These are phyloP conservation scores for Fundulus diaphanus DNA, from an alignment of 2,797 vertebrate genomes.

Conservation along the genomic window DNA sequence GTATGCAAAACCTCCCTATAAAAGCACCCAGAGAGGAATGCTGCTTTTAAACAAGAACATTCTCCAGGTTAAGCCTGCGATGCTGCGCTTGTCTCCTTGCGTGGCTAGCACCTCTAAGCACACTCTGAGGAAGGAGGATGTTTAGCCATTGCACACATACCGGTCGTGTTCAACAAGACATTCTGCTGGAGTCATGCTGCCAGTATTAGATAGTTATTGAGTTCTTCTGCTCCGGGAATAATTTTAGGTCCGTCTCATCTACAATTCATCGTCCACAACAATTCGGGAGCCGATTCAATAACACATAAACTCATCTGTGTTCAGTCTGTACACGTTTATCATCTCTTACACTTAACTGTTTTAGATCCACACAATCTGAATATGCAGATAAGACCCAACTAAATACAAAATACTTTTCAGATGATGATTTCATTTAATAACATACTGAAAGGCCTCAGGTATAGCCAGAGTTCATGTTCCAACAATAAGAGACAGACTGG, in stretches of 20 bases:
- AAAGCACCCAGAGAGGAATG: slow-evolving; percentile 77
- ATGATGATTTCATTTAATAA: background rate
- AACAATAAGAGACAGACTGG: too few relatives aligned
- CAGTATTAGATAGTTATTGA: slow-evolving; percentile 36
- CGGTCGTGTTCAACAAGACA: slow-evolving; percentile 56
- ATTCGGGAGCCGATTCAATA: slow-evolving; percentile 22
- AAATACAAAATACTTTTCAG: background rate
- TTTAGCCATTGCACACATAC: slow-evolving; percentile 78
- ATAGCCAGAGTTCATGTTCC: background rate
- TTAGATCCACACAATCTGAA: background rate
- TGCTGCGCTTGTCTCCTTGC: slow-evolving; percentile 50
- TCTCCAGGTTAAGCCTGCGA: slow-evolving; percentile 65
- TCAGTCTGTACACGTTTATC: background rate
- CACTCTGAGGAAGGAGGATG: slow-evolving; percentile 59
- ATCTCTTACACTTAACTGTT: background rate
- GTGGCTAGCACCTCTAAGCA: slow-evolving; percentile 41
- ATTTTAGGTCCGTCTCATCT: slow-evolving; percentile 52
- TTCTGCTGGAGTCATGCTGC: slow-evolving; percentile 55
- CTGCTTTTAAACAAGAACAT: slow-evolving; percentile 78
- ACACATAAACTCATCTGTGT: slow-evolving; percentile 5
- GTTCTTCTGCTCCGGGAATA: slow-evolving; percentile 34
- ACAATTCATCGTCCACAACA: slow-evolving; percentile 21
- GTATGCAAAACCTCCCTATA: slow-evolving; percentile 69
- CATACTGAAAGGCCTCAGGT: background rate
- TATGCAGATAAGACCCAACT: background rate